These are phyloP conservation scores for Globia sparganii DNA, from an alignment of 2,888 invertebrate genomes.

Conservation along the genomic window DNA sequence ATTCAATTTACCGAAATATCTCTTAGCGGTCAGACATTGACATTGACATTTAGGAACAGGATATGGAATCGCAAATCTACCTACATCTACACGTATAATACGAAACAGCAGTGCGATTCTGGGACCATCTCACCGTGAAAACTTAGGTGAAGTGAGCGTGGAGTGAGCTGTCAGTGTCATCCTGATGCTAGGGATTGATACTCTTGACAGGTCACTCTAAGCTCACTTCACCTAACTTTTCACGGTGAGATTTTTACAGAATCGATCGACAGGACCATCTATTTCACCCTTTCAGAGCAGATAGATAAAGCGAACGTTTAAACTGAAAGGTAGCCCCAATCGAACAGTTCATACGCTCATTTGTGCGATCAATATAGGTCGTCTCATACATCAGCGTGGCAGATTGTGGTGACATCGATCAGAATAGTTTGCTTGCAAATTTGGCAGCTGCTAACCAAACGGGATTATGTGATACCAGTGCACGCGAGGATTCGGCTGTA, in stretches of 20 bases:
- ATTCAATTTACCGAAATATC: not conserved
- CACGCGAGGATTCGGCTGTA: conserved; percentile 69
- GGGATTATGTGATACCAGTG: conserved; percentile 75
- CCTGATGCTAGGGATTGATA: too few species aligned
- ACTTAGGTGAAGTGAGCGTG: too few species aligned
- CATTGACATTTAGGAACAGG: not conserved
- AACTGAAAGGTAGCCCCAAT: conserved; percentile 46
- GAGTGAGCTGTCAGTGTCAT: too few species aligned
- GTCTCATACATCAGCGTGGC: conserved; percentile 75
- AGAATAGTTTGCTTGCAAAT: conserved; percentile 83
- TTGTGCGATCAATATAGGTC: conserved; percentile 72
- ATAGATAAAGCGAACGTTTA: not conserved
- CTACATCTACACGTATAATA: conserved; percentile 1
- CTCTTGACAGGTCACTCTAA: too few species aligned
- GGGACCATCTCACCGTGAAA: too few species aligned
- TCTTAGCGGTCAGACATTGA: conserved; percentile 14
- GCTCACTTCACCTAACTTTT: too few species aligned
- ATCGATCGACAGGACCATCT: not conserved
- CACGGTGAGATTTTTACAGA: too few species aligned
- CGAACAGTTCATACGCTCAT: conserved; percentile 53
- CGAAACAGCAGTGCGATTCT: too few species aligned
- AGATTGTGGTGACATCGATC: conserved; percentile 85
- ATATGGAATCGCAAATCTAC: conserved; percentile 15
- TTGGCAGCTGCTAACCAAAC: conserved; percentile 83
- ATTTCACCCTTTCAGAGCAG: conserved; percentile 2